Evolutionary conservation across 2,797 vertebrate genomes (phyloP).

Genomic region (Picus viridis): DNA sequence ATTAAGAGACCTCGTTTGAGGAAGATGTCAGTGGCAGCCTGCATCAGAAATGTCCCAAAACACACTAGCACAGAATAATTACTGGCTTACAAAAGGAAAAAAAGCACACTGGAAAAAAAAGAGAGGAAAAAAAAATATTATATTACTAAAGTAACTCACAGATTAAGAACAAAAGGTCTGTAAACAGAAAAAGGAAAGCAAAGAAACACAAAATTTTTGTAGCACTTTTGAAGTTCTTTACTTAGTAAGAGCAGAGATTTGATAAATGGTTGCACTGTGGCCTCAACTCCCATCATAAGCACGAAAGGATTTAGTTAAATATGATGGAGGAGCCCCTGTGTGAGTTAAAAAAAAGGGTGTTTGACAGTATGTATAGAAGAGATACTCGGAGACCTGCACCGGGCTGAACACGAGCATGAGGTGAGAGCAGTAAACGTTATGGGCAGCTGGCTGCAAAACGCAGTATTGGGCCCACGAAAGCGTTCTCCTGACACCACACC

Average conservation of each 20-base stretch:
- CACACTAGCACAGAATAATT: neutral
- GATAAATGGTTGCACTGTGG: neutral
- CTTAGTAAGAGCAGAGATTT: neutral
- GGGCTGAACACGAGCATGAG: neutral
- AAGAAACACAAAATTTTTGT: rapidly evolving
- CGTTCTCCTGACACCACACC: neutral
- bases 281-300: neutral
- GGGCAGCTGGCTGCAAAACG: rapidly evolving
- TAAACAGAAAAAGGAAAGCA: neutral
- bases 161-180: neutral
- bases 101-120: neutral
- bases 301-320: neutral
- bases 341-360: rapidly evolving
- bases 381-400: neutral
- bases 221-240: neutral
- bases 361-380: neutral
- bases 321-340: rapidly evolving
- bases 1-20: neutral
- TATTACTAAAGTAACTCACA: neutral
- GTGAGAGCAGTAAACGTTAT: rapidly evolving
- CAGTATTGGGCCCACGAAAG: rapidly evolving
- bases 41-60: neutral
- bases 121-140: too few relatives aligned
- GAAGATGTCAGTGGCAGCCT: neutral
- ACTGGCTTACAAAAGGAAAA: neutral